Base-by-base conservation (phyloP, 2,797 vertebrate species). In the Falco novaeseelandiae region DNA sequence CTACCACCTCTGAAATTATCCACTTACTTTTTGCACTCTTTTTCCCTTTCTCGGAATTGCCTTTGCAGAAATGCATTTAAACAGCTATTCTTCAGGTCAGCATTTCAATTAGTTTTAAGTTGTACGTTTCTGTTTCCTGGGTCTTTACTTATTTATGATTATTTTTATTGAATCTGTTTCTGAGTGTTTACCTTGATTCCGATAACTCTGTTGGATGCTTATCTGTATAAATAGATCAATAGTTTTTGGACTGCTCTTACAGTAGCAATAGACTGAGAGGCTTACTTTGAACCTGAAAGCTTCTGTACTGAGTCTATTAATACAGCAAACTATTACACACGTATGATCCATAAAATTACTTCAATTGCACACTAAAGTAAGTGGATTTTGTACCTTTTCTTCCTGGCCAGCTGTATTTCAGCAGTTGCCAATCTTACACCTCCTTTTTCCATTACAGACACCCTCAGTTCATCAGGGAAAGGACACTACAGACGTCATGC, bases 51-150 rank as follows among this genome's bases (percentile, higher is more conserved):
- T 65, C 32, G 12, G 66, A 89, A 91, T 40, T 78, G 32, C 8
- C 26, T 95, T 83, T 62, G 44, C 38, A 86, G 72, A 95, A 81
- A 49, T 14, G 36, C 5, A 40, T 21, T 17, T 32, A 65, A 90
- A 30, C 27, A 82, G 25, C 62, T 84, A 51, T 79, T 71, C 54
- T 93, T 85, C 9, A 13, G 32, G 58, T n/a, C 36, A 90, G 72
- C 38, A 61, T 85, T 84, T 97, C 54, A 87, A 80, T 83, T 92
- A 79, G 89, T 96, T 97, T 87, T 90, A 87, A 94, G 81, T 34
- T 30, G 25, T 66, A 73, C 51, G 49, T 80, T 95, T 95, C 59
- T 51, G 38, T 91, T 87, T 93, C 72, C 44, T 40, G 10, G 29
- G 22, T 40, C 32, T 88, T 82, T 69, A 65, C 38, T 93, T 93